These are phyloP conservation scores for Lytechinus pictus DNA, from an alignment of 35 echinoderm and acorn worm genomes.

Conservation along the genomic window DNA sequence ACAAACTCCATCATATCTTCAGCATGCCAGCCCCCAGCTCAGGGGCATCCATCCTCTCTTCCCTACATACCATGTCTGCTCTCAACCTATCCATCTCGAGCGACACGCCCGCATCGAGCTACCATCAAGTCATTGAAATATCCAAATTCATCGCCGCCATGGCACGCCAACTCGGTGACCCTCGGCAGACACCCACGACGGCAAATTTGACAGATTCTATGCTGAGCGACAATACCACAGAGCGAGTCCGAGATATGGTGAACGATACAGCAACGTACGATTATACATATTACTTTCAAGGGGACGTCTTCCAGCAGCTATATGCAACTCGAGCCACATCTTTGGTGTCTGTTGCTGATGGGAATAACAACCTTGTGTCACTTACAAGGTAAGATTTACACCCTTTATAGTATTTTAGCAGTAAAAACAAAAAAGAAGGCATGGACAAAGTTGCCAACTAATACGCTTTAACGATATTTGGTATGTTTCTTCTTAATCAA, in stretches of 20 bases:
- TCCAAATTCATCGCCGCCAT: conserved; percentile 8
- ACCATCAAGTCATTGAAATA: conserved; percentile 81
- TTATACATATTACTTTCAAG: conserved; percentile 36
- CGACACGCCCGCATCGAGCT: conserved; percentile 29
- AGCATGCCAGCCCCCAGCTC: conserved; percentile 70
- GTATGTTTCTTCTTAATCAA: no score
- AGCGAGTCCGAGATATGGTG: conserved; percentile 4
- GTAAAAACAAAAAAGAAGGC: no score
- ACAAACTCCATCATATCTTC: conserved; percentile 50
- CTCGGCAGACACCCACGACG: neutral
- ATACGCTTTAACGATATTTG: no score
- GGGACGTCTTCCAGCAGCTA: conserved; percentile 39
- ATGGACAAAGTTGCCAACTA: no score
- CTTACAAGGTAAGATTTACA: conserved; percentile 65
- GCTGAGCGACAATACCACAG: conserved; percentile 46
- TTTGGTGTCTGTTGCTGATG: conserved; percentile 66
- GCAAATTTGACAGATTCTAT: neutral
- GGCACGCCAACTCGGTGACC: neutral
- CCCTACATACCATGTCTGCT: conserved; percentile 63
- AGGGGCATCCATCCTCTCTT: conserved; percentile 66
- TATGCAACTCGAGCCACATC: conserved; percentile 53
- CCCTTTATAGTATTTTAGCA: no score
- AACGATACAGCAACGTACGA: neutral
- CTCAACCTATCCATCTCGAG: conserved; percentile 59
- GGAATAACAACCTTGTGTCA: conserved; percentile 73